Conservation (phyloP, 2,797 vertebrate genomes). For the Philypnodon macrostomus region DNA sequence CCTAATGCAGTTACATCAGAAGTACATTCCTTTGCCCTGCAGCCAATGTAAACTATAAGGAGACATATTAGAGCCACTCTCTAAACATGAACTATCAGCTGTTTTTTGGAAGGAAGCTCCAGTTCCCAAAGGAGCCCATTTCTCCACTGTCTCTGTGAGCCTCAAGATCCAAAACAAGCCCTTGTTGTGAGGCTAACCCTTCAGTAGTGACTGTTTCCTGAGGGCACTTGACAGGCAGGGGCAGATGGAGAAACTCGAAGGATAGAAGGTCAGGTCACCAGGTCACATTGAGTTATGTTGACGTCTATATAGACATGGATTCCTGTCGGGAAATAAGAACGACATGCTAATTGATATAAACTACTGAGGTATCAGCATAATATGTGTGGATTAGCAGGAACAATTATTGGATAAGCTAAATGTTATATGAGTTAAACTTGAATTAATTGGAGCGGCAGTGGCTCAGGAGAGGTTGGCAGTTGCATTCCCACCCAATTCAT, state of each 20-base stretch:
- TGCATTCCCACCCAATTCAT: too few species aligned
- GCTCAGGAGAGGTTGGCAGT: too few species aligned
- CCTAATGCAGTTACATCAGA: conserved; percentile 22
- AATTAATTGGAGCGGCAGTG: too few species aligned
- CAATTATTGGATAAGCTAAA: too few species aligned
- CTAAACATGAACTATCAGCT: conserved; percentile 10
- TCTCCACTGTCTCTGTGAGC: neutral
- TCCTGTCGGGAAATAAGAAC: too few species aligned
- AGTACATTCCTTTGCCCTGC: conserved; percentile 33
- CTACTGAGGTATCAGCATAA: too few species aligned
- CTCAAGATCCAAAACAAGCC: neutral
- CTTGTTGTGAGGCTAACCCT: neutral
- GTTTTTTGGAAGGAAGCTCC: conserved; percentile 4
- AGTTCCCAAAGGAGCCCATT: conserved; percentile 1
- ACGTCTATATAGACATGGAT: neutral
- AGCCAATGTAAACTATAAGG: conserved; percentile 8
- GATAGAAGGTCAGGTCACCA: neutral
- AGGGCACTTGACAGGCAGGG: neutral
- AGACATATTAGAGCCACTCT: neutral
- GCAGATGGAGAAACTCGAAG: neutral
- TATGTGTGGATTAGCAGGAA: too few species aligned
- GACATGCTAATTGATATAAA: too few species aligned
- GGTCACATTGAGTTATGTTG: neutral
- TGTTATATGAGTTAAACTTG: too few species aligned
- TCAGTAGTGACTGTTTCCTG: neutral